Base-by-base conservation (phyloP, 2,888 invertebrate species). In the Eupithecia pulchellata region DNA sequence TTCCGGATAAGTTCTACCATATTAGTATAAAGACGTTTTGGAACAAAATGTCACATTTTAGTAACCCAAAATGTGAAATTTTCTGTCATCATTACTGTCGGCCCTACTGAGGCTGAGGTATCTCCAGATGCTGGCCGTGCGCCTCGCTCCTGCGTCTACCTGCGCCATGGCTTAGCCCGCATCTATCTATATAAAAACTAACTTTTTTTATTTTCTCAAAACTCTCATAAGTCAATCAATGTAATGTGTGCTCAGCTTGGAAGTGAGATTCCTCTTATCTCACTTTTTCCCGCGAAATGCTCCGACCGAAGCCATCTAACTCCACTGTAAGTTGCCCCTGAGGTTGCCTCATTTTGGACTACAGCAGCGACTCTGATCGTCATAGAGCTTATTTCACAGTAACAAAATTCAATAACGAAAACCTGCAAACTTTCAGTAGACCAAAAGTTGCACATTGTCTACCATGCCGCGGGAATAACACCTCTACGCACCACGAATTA, bases 351-450 rank as follows among this genome's bases (percentile, higher is more conserved):
- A 66, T 74, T 67, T 60, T 64, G 68, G 72, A 73, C 63, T 68
- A 67, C 52, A 70, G 69, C 63, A 68, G 64, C 68, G 61, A 61
- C 71, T 73, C 47, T 55, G 76, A 79, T 78, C 77, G 75, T 77
- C 76, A 82, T 78, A 80, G 79, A 80, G 80, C 82, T 82, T 82
- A 82, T 80, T 82, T 80, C 82, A 76, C 77, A 84, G 82, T 82
- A 86, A 83, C 84, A 84, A 85, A 83, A 87, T 87, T 87, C 86
- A 86, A 87, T 87, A 87, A 86, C 83, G 81, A 82, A 80, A 83
- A 81, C 82, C 83, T 81, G 74, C 79, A 75, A 86, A 86, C 75
- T 85, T 86, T 82, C 71, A 69, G 70, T 76, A 75, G 73, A 74
- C 73, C 71, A 74, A 72, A 72, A 66, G 30, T 63, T 58, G 57